Evolutionary conservation across 2,113 vertebrate species (phyloP), one percentile per base, ranked within the genome.

Genomic region (Ginglymostoma cirratum): DNA sequence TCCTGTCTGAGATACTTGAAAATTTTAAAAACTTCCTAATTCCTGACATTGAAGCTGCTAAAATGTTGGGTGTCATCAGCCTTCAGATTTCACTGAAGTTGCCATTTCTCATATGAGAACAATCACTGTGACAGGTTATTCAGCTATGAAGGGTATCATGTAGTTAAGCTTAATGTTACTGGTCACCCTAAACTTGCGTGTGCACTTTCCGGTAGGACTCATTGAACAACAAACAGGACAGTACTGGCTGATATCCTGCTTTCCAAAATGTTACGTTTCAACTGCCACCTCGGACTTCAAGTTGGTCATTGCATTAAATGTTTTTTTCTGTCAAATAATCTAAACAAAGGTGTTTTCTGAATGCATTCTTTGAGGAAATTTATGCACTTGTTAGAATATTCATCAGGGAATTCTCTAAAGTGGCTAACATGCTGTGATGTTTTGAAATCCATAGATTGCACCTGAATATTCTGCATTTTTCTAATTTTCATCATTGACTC

Each of bases 381-480:
- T 0, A 96, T 96, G 86, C 99, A 99, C 96, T 98, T 98, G 86
- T 96, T 97, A 1, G 97, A 96, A 96, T 99, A 99, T n/a, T 98
- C 97, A 96, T 97, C 97, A 2, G 99, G 98, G 96, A 98, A 99
- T 38, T 97, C 97, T 2, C 98, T 97, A 96, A 98, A 98, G 65
- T 99, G 98, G 87, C 98, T 97, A 86, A 99, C 99, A 0, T 99
- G 99, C 45, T 98, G 96, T 0, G 98, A 99, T 48, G 98, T 97
- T 0, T 96, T 96, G 65, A 99, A 99, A 97, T 99, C 98, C 45
- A 98, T 98, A 5, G 98, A 97, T 94, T 97, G 98, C 95, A 98
- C 98, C 0, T 96, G 96, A 94, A 99, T 97, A 0, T 96, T 97
- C 0, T 98, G 98, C 93, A 96, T 97, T 97, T 96, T 97, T 96